Conservation (phyloP, 2,888 invertebrate genomes). For the Eristalis pertinax region DNA sequence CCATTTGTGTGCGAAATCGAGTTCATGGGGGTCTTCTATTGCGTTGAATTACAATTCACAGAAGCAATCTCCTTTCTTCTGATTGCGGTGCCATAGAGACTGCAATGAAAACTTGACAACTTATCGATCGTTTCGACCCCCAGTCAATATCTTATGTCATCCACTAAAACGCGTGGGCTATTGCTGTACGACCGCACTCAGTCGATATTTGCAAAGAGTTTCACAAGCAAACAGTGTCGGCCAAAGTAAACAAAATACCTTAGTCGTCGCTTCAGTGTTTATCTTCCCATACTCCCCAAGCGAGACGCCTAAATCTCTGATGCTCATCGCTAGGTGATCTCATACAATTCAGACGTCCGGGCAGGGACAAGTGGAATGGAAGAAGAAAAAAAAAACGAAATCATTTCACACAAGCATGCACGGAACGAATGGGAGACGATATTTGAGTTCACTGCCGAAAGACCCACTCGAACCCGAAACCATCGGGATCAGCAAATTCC, state of each 20-base stretch:
- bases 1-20: too few relatives aligned
- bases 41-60: too few relatives aligned
- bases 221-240: background rate
- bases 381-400: background rate
- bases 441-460: conserved; percentile 8
- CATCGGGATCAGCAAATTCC: conserved; percentile 52
- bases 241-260: conserved; percentile 22
- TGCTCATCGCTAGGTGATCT: conserved; percentile 49
- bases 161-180: background rate
- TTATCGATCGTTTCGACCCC: too few relatives aligned
- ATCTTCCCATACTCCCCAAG: background rate
- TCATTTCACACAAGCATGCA: background rate
- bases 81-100: too few relatives aligned
- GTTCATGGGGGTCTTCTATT: too few relatives aligned
- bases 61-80: too few relatives aligned
- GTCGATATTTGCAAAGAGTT: conserved; percentile 6
- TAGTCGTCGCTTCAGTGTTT: conserved; percentile 11
- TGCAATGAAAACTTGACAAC: too few relatives aligned
- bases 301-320: conserved; percentile 1
- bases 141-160: background rate
- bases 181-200: background rate
- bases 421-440: conserved; percentile 17
- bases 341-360: conserved; percentile 24
- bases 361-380: background rate
- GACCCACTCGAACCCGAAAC: conserved; percentile 42